These are phyloP conservation scores for Atherinosoma microstoma DNA, from an alignment of 2,797 vertebrate species.

Conservation along the genomic window DNA sequence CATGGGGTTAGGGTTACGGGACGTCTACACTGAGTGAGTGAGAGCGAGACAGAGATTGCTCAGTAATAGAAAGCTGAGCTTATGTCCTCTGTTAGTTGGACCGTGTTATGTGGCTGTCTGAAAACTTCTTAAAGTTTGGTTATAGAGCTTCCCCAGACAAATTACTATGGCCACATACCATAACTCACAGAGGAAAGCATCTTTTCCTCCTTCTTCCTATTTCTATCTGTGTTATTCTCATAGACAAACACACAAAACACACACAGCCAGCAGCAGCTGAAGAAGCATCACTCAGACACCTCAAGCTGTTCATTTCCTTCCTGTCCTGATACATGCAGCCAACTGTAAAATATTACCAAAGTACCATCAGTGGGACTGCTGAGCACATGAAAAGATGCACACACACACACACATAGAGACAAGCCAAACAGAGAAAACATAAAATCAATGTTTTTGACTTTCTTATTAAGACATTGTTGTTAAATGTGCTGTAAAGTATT, in stretches of 20 bases:
- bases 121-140: constrained; percentile 72
- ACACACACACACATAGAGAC: background rate
- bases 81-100: constrained; percentile 72
- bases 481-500: background rate
- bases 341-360: constrained; percentile 67
- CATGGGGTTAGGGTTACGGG: too few species aligned
- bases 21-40: constrained; percentile 26
- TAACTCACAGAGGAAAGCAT: constrained; percentile 55
- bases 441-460: background rate
- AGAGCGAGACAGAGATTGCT: constrained; percentile 37
- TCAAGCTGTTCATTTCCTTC: constrained; percentile 70
- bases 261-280: constrained; percentile 45
- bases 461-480: background rate
- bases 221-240: constrained; percentile 17
- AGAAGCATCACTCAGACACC: constrained; percentile 62
- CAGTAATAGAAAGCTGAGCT: constrained; percentile 67
- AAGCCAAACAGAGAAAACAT: background rate
- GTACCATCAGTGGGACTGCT: constrained; percentile 30
- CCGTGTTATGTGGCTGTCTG: constrained; percentile 74
- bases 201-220: constrained; percentile 16
- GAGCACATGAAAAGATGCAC: constrained; percentile 15
- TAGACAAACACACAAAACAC: constrained; percentile 3
- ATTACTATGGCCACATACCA: constrained; percentile 48
- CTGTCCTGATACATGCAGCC: constrained; percentile 62
- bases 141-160: constrained; percentile 70